Conservation (phyloP, 2,888 invertebrate genomes). For the Sipha maydis region DNA sequence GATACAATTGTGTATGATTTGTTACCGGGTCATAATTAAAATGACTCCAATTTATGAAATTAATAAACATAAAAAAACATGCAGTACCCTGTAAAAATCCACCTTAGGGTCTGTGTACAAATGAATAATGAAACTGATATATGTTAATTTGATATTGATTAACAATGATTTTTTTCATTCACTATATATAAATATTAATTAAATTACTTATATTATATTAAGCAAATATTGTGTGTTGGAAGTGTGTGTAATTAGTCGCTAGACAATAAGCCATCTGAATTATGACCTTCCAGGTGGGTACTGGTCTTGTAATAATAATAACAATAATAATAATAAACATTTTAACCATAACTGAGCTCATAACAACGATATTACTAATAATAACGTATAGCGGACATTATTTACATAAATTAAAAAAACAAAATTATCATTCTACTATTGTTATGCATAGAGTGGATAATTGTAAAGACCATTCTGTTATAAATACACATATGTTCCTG, state of each 20-base stretch:
- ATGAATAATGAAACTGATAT: slow-evolving; percentile 3
- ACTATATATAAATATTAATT: too few species aligned
- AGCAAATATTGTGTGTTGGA: slow-evolving; percentile 21
- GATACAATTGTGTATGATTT: not conserved
- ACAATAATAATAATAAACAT: not conserved
- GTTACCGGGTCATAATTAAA: not conserved
- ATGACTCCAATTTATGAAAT: slow-evolving; percentile 21
- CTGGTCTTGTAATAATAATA: not conserved
- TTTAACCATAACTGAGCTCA: slow-evolving; percentile 22
- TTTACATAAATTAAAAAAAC: too few species aligned
- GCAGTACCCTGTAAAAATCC: slow-evolving; percentile 43
- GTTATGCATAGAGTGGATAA: too few species aligned
- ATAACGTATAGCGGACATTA: too few species aligned
- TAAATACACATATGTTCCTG: too few species aligned
- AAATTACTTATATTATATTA: not conserved
- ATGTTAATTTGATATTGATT: not conserved
- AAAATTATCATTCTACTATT: too few species aligned
- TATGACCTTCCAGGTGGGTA: not conserved
- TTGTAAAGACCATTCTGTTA: too few species aligned
- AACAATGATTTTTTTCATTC: too few species aligned
- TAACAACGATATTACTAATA: not conserved
- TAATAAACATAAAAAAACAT: slow-evolving; percentile 33
- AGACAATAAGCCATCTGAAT: slow-evolving; percentile 30
- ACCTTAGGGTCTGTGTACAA: slow-evolving; percentile 4
- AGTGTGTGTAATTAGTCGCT: not conserved